phyloP scores from a whole-genome alignment of 2,113 vertebrate genomes.

The Entomyzon cyanotis region DNA sequence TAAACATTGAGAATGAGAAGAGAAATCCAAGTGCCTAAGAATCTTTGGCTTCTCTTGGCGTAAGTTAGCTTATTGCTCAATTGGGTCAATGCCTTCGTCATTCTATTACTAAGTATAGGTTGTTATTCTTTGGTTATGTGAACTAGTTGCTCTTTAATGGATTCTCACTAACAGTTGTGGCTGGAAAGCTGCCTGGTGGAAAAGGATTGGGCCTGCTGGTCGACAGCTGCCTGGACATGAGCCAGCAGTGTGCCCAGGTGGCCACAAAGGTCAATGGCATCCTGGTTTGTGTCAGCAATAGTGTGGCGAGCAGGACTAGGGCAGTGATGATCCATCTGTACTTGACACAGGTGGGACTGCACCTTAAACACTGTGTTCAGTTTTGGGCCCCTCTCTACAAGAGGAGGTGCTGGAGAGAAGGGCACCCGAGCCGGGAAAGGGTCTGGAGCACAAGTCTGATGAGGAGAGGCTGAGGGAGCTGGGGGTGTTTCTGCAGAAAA shows the following conservation, averaged over 20 bases:
- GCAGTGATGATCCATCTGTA: neutral
- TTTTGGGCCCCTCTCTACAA: neutral
- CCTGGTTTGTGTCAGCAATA: neutral
- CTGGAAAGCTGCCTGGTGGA: neutral
- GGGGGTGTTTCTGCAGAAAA: neutral
- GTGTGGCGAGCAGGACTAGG: neutral
- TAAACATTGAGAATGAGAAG: neutral
- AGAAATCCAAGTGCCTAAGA: neutral
- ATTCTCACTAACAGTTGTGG: neutral
- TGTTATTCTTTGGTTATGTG: neutral
- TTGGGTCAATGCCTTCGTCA: neutral
- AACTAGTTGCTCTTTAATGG: neutral
- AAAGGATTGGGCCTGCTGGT: neutral
- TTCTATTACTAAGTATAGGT: conserved; percentile 22
- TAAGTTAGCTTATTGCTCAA: neutral
- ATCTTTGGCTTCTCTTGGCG: neutral
- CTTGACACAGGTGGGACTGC: rapidly evolving
- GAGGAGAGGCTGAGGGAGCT: neutral
- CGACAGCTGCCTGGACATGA: neutral
- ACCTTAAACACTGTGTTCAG: neutral
- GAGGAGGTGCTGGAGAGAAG: neutral
- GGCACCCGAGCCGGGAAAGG: rapidly evolving
- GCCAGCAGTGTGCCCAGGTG: neutral
- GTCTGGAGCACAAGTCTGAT: neutral
- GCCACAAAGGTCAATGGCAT: neutral